These are phyloP conservation scores for Stigmatopora nigra DNA, from an alignment of 2,113 vertebrate species.

Conservation along the genomic window DNA sequence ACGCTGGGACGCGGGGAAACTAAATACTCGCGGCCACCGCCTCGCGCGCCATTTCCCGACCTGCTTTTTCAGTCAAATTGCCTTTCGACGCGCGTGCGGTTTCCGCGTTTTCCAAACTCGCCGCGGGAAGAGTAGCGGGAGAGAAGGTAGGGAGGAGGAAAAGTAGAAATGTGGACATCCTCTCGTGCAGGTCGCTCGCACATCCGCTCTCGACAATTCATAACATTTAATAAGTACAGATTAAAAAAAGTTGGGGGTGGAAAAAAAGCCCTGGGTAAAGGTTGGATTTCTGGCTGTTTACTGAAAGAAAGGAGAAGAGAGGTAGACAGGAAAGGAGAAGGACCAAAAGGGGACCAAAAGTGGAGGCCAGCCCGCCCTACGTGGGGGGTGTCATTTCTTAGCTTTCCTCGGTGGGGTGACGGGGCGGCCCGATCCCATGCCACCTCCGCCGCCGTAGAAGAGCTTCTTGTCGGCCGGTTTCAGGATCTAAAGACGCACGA, in stretches of 20 bases:
- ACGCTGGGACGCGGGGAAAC: slow-evolving; percentile 50
- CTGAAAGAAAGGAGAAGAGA: slow-evolving; percentile 60
- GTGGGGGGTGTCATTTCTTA: slow-evolving; percentile 86
- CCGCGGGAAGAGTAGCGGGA: slow-evolving; percentile 52
- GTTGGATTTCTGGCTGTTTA: slow-evolving; percentile 72
- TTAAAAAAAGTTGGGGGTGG: slow-evolving; percentile 56
- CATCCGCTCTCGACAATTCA: slow-evolving; percentile 56
- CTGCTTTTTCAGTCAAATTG: slow-evolving; percentile 53
- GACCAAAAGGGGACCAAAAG: slow-evolving; percentile 28
- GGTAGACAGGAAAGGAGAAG: slow-evolving; percentile 59
- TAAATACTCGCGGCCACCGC: slow-evolving; percentile 36
- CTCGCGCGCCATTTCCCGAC: slow-evolving; percentile 25
- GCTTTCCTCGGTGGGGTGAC: slow-evolving; percentile 91
- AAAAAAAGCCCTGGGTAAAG: slow-evolving; percentile 69
- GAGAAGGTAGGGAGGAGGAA: slow-evolving; percentile 16
- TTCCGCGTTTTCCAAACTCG: slow-evolving; percentile 45
- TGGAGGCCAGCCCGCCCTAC: slow-evolving; percentile 31
- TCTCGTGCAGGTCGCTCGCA: slow-evolving; percentile 48
- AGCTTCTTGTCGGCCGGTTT: slow-evolving; percentile 85
- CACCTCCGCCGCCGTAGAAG: slow-evolving; percentile 81
- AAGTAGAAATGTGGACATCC: slow-evolving; percentile 60
- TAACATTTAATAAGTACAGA: slow-evolving; percentile 68
- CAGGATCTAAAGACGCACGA: slow-evolving; percentile 56
- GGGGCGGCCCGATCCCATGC: slow-evolving; percentile 78
- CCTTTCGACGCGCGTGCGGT: slow-evolving; percentile 49